Conservation (phyloP, 2,113 vertebrate species). For the Cryptomyrus ogoouensis region DNA sequence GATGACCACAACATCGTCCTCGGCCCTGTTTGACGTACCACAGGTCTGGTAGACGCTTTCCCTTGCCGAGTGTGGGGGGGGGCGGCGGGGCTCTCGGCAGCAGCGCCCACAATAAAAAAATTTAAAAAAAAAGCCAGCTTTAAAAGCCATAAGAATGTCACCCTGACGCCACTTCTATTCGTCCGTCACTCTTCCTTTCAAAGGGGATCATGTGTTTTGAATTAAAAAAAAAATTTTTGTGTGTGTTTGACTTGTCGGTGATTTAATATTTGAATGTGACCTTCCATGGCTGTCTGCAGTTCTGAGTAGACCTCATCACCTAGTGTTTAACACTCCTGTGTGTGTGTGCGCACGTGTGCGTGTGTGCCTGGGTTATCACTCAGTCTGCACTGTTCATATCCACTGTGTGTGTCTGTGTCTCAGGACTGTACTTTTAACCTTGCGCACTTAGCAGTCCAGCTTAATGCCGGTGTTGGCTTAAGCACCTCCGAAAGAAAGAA, state of each 20-base stretch:
- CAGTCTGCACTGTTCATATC: background rate
- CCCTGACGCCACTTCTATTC: background rate
- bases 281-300: background rate
- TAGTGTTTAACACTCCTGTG: background rate
- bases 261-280: background rate
- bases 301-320: background rate
- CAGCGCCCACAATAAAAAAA: background rate
- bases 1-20: constrained; percentile 25
- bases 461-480: background rate
- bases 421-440: background rate
- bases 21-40: constrained; percentile 59
- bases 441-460: background rate
- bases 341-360: too few relatives aligned
- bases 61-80: background rate
- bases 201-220: constrained; percentile 6
- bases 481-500: background rate
- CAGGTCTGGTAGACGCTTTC: constrained; percentile 58
- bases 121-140: background rate
- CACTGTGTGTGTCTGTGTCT: too few relatives aligned
- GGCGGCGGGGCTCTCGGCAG: background rate
- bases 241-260: background rate
- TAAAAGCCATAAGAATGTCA: constrained; percentile 21
- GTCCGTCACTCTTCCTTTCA: background rate
- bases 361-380: background rate
- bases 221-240: background rate